phyloP scores from a whole-genome alignment of 2,797 vertebrate species.

The Lepilemur ruficaudatus region DNA sequence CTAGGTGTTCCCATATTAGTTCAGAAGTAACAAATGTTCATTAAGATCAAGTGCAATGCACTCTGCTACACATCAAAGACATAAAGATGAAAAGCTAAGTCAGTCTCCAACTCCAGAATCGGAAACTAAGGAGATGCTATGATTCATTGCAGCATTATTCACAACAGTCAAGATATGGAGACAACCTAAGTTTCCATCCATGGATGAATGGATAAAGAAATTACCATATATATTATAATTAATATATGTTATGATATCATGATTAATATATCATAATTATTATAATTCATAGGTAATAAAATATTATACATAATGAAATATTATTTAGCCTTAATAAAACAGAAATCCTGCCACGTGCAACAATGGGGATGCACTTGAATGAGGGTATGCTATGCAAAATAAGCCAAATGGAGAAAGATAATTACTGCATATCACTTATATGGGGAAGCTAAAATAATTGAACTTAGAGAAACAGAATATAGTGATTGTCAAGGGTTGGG shows the following conservation, averaged over 20 bases:
- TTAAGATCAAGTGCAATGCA: background rate
- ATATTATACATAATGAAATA: background rate
- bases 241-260: background rate
- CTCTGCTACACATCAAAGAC: background rate
- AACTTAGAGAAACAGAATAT: background rate
- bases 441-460: background rate
- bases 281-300: background rate
- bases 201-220: background rate
- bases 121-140: background rate
- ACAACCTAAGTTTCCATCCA: too few species aligned
- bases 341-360: background rate
- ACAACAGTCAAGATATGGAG: background rate
- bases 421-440: background rate
- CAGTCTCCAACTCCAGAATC: background rate
- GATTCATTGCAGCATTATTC: background rate
- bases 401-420: background rate
- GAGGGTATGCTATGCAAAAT: background rate
- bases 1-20: background rate
- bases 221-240: background rate
- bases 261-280: background rate
- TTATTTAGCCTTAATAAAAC: background rate
- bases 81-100: background rate
- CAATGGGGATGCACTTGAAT: background rate
- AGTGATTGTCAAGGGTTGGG: background rate
- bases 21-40: background rate